phyloP scores from a whole-genome alignment of 2,888 invertebrate species.

The Keiferia lycopersicella region DNA sequence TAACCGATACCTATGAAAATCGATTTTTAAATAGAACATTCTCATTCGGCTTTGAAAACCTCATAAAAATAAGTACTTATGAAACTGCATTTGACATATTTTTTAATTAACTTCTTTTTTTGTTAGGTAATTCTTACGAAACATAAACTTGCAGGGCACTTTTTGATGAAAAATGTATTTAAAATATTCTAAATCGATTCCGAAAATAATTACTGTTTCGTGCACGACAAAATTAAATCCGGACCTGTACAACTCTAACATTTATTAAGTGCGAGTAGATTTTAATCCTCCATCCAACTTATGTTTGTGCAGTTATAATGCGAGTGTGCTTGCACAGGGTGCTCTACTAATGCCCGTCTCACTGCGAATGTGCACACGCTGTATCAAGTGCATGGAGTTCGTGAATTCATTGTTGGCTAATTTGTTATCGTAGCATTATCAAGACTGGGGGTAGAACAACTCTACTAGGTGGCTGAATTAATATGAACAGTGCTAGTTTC shows the following conservation, averaged over 20 bases:
- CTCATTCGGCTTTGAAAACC: too few species aligned
- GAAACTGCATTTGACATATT: too few species aligned
- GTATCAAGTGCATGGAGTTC: background rate
- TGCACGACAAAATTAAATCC: background rate
- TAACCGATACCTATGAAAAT: too few species aligned
- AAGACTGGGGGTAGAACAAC: background rate
- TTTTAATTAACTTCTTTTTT: too few species aligned
- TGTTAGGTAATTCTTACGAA: too few species aligned
- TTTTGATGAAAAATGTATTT: too few species aligned
- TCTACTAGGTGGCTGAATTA: background rate
- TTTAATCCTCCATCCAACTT: background rate
- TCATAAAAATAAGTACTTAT: too few species aligned
- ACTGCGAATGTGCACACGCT: background rate
- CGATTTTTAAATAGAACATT: too few species aligned
- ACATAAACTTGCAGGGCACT: too few species aligned
- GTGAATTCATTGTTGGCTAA: conserved; percentile 2
- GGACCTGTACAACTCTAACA: background rate
- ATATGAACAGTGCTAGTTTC: background rate
- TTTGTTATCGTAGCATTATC: background rate
- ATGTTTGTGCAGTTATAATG: conserved; percentile 14
- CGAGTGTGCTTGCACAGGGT: background rate
- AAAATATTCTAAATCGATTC: background rate
- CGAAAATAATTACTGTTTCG: background rate
- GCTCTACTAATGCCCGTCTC: background rate
- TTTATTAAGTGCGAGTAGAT: conserved; percentile 7